A percentile compares a stretch with the other conserved stretches of the same genome.
phyloP scores from a whole-genome alignment of 2,888 invertebrate genomes.

The Agrotis clavis region DNA sequence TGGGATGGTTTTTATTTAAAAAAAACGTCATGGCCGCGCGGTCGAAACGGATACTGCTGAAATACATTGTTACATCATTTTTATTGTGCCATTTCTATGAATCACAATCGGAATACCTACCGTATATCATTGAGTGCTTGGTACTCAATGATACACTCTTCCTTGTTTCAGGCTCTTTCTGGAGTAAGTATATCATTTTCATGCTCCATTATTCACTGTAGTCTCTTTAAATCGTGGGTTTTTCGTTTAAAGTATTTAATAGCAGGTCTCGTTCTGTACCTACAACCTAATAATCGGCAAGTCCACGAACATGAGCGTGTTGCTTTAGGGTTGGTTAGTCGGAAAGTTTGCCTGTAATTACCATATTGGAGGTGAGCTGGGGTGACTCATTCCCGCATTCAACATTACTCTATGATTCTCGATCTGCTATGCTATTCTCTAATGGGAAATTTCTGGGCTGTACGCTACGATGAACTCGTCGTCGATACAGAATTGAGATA shows the following conservation, averaged over 20 bases:
- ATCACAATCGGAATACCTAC: background rate
- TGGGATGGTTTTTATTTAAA: no score
- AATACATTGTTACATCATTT: constrained; percentile 4
- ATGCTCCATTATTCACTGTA: background rate
- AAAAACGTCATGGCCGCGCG: no score
- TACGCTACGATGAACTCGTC: no score
- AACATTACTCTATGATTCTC: background rate
- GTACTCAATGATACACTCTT: no score
- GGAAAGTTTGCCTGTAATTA: constrained; percentile 34
- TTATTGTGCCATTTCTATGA: constrained; percentile 12
- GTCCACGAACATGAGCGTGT: constrained; percentile 36
- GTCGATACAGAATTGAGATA: no score
- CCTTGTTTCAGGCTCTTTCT: background rate
- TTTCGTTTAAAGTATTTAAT: background rate
- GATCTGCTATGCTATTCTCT: no score
- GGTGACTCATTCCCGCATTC: constrained; percentile 39
- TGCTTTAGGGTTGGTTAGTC: constrained; percentile 38
- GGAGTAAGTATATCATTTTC: background rate
- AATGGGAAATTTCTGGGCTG: no score
- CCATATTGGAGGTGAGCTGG: constrained; percentile 10
- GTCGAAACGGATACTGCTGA: no score
- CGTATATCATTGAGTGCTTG: background rate
- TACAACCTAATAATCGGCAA: background rate
- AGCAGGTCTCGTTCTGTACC: background rate
- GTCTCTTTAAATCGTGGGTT: background rate